phyloP scores from a whole-genome alignment of 2,888 invertebrate species.

The Parnassius orleans region DNA sequence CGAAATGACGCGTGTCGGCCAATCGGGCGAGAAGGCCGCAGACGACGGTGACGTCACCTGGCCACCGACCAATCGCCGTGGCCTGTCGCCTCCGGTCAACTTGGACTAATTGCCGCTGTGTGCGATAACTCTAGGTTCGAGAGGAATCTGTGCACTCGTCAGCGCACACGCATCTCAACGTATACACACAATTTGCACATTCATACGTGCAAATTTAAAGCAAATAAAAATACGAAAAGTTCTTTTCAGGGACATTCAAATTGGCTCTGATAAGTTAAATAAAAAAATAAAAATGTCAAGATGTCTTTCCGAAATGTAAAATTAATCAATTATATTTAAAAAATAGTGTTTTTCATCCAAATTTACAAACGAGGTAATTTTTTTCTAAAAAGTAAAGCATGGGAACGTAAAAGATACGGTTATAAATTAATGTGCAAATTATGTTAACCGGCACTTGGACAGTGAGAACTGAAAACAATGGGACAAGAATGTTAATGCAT shows the following conservation, averaged over 20 bases:
- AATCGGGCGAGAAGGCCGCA: constrained; percentile 79
- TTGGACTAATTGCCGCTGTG: constrained; percentile 80
- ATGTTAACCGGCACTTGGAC: constrained; percentile 65
- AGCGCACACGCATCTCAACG: constrained; percentile 46
- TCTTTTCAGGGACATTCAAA: constrained; percentile 4
- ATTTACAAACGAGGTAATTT: too few species aligned
- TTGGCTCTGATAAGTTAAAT: background rate
- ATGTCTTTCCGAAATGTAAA: too few species aligned
- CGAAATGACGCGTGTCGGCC: constrained; percentile 80
- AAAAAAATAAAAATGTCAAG: background rate
- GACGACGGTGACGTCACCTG: constrained; percentile 74
- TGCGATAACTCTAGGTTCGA: constrained; percentile 74
- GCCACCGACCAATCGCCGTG: constrained; percentile 66
- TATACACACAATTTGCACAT: constrained; percentile 1
- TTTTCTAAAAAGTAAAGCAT: constrained; percentile 60
- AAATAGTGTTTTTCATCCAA: too few species aligned
- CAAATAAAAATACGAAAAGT: constrained; percentile 2
- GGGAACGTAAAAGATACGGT: constrained; percentile 56
- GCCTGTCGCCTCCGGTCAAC: constrained; percentile 78
- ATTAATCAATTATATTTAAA: too few species aligned
- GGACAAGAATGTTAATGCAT: constrained; percentile 48
- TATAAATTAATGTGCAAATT: constrained; percentile 67
- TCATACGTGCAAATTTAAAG: constrained; percentile 3
- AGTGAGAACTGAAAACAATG: constrained; percentile 71
- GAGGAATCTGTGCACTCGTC: constrained; percentile 70